phyloP scores from a whole-genome alignment of 2,797 vertebrate species.

The Lagorchestes hirsutus region DNA sequence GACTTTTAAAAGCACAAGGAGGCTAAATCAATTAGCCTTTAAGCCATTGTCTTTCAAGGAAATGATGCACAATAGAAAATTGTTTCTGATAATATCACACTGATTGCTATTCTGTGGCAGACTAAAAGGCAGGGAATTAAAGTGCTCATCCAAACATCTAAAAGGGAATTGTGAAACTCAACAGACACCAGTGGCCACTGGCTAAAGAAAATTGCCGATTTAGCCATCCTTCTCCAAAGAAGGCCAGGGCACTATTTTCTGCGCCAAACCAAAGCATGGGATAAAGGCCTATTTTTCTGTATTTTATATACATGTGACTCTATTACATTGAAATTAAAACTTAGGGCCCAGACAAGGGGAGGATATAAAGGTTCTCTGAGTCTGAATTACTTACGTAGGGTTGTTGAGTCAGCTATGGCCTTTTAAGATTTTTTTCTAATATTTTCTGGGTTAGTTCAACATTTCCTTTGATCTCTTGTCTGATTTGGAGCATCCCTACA shows the following conservation, averaged over 20 bases:
- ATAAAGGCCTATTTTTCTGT: background rate
- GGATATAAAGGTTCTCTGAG: background rate
- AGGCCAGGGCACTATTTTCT: background rate
- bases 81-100: slow-evolving; percentile 43
- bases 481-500: background rate
- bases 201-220: background rate
- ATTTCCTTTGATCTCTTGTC: background rate
- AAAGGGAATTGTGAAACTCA: background rate
- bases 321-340: background rate
- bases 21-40: slow-evolving; percentile 21
- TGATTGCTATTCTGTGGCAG: slow-evolving; percentile 61
- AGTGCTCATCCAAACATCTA: background rate
- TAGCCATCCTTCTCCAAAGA: background rate
- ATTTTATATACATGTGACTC: background rate
- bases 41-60: slow-evolving; percentile 29
- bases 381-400: background rate
- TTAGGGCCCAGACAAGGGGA: background rate
- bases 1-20: background rate
- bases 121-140: background rate
- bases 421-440: background rate
- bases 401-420: background rate
- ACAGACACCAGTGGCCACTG: background rate
- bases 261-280: background rate
- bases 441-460: background rate
- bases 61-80: slow-evolving; percentile 52